These are phyloP conservation scores for Stenodema calcarata DNA, from an alignment of 2,888 invertebrate species.

Conservation along the genomic window DNA sequence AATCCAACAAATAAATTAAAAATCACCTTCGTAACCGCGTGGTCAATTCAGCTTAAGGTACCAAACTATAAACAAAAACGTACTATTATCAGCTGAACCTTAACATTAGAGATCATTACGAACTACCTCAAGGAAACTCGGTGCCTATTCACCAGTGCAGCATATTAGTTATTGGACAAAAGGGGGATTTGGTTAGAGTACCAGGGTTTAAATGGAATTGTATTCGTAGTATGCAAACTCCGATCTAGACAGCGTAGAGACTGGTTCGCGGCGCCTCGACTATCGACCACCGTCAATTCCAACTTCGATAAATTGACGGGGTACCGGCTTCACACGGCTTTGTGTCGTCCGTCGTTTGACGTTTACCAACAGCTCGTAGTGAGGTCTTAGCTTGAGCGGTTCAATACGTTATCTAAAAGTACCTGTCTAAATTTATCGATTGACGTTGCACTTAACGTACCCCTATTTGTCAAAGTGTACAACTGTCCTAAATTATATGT, in stretches of 20 bases:
- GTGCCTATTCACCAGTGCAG: background rate
- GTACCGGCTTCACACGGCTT: background rate
- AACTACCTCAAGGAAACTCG: background rate
- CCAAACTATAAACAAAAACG: too few species aligned
- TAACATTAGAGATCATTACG: too few species aligned
- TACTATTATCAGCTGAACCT: too few species aligned
- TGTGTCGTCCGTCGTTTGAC: background rate
- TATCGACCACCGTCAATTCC: background rate
- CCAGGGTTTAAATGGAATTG: background rate
- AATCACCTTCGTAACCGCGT: too few species aligned
- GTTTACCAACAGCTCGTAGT: background rate
- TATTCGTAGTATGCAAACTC: background rate
- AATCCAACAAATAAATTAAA: too few species aligned
- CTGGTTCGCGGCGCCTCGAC: background rate
- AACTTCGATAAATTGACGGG: background rate
- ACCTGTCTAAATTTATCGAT: too few species aligned
- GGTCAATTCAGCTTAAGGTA: too few species aligned
- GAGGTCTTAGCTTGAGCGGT: background rate
- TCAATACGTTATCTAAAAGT: background rate
- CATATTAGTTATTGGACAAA: background rate
- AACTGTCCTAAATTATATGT: too few species aligned
- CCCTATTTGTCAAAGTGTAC: too few species aligned
- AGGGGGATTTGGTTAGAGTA: background rate
- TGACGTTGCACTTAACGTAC: too few species aligned
- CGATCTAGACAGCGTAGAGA: background rate